These are phyloP conservation scores for Epinephelus awoara DNA, from an alignment of 2,797 vertebrate genomes.

Conservation along the genomic window DNA sequence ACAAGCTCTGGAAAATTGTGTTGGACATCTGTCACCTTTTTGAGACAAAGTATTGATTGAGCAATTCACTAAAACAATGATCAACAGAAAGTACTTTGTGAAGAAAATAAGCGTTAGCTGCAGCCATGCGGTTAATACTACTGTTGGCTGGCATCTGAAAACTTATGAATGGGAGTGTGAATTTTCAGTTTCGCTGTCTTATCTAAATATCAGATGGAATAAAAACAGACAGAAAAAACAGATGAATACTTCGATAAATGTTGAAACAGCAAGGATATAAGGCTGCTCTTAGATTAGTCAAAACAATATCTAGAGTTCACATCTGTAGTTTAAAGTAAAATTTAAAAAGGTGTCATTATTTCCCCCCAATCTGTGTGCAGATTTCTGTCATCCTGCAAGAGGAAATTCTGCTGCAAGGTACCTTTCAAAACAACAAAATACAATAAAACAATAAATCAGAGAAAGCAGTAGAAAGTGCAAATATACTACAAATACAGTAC, in stretches of 20 bases:
- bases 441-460: neutral
- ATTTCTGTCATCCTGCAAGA: neutral
- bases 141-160: neutral
- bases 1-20: neutral
- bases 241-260: no score
- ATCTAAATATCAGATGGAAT: neutral
- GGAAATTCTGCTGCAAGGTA: neutral
- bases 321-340: neutral
- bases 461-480: neutral
- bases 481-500: neutral
- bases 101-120: neutral
- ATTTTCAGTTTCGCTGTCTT: neutral
- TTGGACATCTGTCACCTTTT: neutral
- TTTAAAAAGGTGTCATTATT: neutral
- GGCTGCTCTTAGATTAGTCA: neutral
- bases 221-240: neutral
- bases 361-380: neutral
- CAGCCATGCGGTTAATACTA: neutral
- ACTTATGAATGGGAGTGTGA: neutral
- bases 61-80: neutral
- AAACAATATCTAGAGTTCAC: neutral
- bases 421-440: neutral
- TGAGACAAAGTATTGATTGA: neutral
- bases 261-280: neutral
- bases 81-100: neutral